Conservation (phyloP, 2,888 invertebrate genomes). For the Cheilosia urbana region DNA sequence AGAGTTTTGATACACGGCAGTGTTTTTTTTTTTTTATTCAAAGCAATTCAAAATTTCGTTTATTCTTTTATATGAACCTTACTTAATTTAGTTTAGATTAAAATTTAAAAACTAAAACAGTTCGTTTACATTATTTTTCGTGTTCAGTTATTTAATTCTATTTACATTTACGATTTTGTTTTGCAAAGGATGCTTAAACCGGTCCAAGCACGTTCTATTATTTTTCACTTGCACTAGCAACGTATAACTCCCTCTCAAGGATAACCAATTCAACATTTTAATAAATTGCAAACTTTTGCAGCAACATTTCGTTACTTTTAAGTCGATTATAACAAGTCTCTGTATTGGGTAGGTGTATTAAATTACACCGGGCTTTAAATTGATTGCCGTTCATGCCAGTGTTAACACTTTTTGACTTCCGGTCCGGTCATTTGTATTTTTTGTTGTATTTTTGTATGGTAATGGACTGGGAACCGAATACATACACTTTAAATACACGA, state of each 20-base stretch:
- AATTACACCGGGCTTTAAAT: constrained; percentile 36
- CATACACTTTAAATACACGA: constrained; percentile 38
- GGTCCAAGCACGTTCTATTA: constrained; percentile 7
- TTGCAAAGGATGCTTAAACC: constrained; percentile 36
- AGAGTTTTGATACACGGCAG: constrained; percentile 60
- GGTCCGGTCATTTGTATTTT: constrained; percentile 34
- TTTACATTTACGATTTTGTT: constrained; percentile 29
- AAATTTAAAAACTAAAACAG: constrained; percentile 22
- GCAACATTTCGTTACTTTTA: constrained; percentile 16
- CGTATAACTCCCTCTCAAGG: neutral
- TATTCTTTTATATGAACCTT: neutral
- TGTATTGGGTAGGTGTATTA: constrained; percentile 1
- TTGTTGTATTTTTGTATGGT: neutral
- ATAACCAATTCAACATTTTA: constrained; percentile 1
- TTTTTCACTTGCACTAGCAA: constrained; percentile 7
- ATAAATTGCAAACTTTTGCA: neutral
- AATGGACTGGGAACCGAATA: constrained; percentile 48
- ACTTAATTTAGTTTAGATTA: neutral
- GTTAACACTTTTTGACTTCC: constrained; percentile 51
- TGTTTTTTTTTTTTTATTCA: constrained; percentile 49
- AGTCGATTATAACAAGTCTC: constrained; percentile 31
- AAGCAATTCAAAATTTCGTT: constrained; percentile 22
- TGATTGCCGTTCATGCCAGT: constrained; percentile 29
- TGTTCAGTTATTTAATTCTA: neutral
- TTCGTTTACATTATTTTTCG: neutral